A percentile compares a stretch with the other conserved stretches of the same genome.
Evolutionary conservation across 1,140 invertebrate species (phyloP).

Genomic region (Pogonus chalceus): DNA sequence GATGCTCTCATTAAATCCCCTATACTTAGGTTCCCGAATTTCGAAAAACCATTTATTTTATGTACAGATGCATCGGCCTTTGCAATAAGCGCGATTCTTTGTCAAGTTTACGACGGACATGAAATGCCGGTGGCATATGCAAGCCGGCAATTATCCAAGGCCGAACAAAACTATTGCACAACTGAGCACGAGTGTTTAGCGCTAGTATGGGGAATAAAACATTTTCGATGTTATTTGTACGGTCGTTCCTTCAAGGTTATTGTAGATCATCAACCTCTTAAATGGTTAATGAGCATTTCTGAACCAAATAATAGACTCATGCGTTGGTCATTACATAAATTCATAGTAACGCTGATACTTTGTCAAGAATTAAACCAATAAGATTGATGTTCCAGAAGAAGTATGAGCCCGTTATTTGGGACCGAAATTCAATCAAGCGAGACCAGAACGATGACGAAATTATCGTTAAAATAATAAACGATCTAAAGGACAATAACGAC

Average conservation of each 20-base stretch:
- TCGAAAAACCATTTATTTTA: slow-evolving; percentile 26
- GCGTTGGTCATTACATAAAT: slow-evolving; percentile 19
- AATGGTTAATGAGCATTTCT: slow-evolving; percentile 17
- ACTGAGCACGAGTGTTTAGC: slow-evolving; percentile 13
- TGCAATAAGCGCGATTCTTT: slow-evolving; percentile 15
- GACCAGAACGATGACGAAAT: background rate
- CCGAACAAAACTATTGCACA: slow-evolving; percentile 10
- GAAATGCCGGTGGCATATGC: slow-evolving; percentile 14
- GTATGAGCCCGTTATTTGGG: background rate
- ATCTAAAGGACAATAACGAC: too few relatives aligned
- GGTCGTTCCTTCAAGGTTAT: slow-evolving; percentile 19
- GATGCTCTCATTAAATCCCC: slow-evolving; percentile 10
- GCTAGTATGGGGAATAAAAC: slow-evolving; percentile 16
- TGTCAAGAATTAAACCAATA: background rate
- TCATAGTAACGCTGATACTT: background rate
- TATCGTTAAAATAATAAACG: too few relatives aligned
- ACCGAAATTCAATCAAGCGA: background rate
- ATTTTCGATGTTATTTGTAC: slow-evolving; percentile 22
- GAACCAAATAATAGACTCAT: slow-evolving; percentile 17
- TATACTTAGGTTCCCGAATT: slow-evolving; percentile 14
- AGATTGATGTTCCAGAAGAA: background rate
- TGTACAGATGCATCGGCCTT: slow-evolving; percentile 15
- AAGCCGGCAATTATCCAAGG: slow-evolving; percentile 9
- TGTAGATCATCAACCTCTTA: slow-evolving; percentile 20
- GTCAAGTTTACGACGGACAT: slow-evolving; percentile 10